phyloP scores from a whole-genome alignment of 30 jellyfish, hydroid and myxozoan species.

The Calvadosia cruxmelitensis region DNA sequence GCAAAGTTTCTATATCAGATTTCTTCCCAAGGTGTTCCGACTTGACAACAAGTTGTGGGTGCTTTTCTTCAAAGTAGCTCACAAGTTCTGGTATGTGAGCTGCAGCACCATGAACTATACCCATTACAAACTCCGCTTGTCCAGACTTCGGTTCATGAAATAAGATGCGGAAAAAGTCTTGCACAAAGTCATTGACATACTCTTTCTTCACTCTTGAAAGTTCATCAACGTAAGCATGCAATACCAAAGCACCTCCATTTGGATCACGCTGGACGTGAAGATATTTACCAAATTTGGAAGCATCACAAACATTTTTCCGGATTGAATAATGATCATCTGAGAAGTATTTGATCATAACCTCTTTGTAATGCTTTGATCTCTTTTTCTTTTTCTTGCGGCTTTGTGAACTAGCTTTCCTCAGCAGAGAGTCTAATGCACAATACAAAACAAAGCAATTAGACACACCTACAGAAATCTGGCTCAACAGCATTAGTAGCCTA shows the following conservation, averaged over 20 bases:
- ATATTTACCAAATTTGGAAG: conserved; percentile 68
- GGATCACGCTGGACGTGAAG: conserved; percentile 75
- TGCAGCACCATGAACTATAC: conserved; percentile 94
- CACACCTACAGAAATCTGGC: too few relatives aligned
- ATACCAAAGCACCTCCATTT: conserved; percentile 86
- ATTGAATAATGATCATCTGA: conserved; percentile 59
- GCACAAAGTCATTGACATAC: conserved; percentile 75
- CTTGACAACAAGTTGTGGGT: conserved; percentile 64
- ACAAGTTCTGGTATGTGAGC: conserved; percentile 72
- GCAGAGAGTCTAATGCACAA: too few relatives aligned
- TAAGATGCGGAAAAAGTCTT: conserved; percentile 55
- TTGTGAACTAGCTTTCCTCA: too few relatives aligned
- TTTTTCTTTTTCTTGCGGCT: not conserved
- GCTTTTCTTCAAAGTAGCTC: conserved; percentile 34
- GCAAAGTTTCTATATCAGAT: conserved; percentile 63
- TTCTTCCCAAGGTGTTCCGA: conserved; percentile 81
- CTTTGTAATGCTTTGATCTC: conserved; percentile 48
- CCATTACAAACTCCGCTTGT: conserved; percentile 71
- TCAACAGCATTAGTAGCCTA: too few relatives aligned
- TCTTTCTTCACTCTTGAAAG: conserved; percentile 70
- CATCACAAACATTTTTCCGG: conserved; percentile 23
- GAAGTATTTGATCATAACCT: conserved; percentile 44
- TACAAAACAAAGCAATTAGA: too few relatives aligned
- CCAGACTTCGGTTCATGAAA: conserved; percentile 62
- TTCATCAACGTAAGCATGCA: conserved; percentile 91